A percentile compares a stretch with the other conserved stretches of the same genome.
Conservation (phyloP, 2,888 invertebrate species). For the Periphyllus acericola region DNA sequence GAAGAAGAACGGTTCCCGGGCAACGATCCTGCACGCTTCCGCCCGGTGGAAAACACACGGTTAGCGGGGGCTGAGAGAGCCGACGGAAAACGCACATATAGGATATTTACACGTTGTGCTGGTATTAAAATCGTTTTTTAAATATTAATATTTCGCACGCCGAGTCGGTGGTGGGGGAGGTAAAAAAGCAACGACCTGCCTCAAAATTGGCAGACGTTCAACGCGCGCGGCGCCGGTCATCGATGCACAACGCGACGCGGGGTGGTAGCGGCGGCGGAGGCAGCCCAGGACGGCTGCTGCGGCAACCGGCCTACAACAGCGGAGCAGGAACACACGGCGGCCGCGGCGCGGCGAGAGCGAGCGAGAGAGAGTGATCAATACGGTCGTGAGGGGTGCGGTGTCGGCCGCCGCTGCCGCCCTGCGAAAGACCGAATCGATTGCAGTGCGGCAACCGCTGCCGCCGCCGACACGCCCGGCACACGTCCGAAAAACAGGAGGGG, state of each 20-base stretch:
- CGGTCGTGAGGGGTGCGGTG: not conserved
- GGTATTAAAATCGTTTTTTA: too few species aligned
- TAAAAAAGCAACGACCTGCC: constrained; percentile 49
- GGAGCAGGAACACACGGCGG: not conserved
- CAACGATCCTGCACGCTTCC: not conserved
- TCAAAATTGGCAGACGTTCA: constrained; percentile 54
- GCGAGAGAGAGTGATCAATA: constrained; percentile 32
- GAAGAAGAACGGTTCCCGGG: not conserved
- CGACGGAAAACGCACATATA: not conserved
- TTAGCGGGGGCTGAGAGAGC: not conserved
- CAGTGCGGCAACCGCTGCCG: not conserved
- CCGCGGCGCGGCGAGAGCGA: not conserved
- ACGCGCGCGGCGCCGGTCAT: not conserved
- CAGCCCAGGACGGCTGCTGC: not conserved
- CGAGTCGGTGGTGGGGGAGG: not conserved
- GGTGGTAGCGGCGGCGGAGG: not conserved
- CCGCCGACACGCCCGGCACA: not conserved
- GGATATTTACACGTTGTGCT: too few species aligned
- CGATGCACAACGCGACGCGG: not conserved
- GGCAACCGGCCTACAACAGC: constrained; percentile 11
- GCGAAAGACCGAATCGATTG: constrained; percentile 28
- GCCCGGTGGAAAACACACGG: not conserved
- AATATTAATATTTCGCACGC: too few species aligned
- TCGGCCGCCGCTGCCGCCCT: not conserved
- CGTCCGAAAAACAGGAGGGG: not conserved